Percentiles rank a stretch among this genome's conserved stretches.
These are phyloP conservation scores for Lates japonicus DNA, from an alignment of 2,797 vertebrate genomes.

Conservation along the genomic window DNA sequence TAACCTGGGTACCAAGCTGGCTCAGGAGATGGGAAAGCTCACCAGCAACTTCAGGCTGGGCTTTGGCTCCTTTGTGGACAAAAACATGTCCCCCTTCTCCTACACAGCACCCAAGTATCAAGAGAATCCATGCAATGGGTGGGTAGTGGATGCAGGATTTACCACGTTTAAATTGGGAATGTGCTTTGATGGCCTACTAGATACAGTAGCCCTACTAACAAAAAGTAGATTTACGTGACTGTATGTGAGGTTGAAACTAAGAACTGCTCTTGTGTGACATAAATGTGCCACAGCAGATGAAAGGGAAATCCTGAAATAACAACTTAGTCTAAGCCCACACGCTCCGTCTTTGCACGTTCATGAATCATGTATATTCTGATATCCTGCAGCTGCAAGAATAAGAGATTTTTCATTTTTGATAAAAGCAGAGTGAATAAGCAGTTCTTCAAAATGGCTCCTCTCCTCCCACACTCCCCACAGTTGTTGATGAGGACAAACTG, in stretches of 20 bases:
- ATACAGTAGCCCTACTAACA: neutral
- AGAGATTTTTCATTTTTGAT: constrained; percentile 7
- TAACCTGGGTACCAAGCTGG: constrained; percentile 94
- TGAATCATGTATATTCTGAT: constrained; percentile 30
- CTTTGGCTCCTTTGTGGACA: constrained; percentile 98
- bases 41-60: constrained; percentile 98
- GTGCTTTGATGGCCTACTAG: neutral
- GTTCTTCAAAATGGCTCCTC: constrained; percentile 26
- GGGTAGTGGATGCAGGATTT: constrained; percentile 60
- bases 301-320: constrained; percentile 30
- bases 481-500: constrained; percentile 32
- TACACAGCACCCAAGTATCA: constrained; percentile 95
- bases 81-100: constrained; percentile 97
- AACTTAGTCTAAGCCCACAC: neutral
- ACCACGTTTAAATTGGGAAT: neutral
- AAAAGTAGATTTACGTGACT: neutral
- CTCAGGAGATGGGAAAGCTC: constrained; percentile 96
- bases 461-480: neutral
- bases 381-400: neutral
- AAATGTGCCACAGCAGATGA: neutral
- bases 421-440: neutral
- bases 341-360: constrained; percentile 40
- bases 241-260: neutral
- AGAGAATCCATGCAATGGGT: constrained; percentile 97
- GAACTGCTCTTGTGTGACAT: neutral